Evolutionary conservation across 2,888 invertebrate genomes (phyloP).

Genomic region (Cryptocephalus moraei): DNA sequence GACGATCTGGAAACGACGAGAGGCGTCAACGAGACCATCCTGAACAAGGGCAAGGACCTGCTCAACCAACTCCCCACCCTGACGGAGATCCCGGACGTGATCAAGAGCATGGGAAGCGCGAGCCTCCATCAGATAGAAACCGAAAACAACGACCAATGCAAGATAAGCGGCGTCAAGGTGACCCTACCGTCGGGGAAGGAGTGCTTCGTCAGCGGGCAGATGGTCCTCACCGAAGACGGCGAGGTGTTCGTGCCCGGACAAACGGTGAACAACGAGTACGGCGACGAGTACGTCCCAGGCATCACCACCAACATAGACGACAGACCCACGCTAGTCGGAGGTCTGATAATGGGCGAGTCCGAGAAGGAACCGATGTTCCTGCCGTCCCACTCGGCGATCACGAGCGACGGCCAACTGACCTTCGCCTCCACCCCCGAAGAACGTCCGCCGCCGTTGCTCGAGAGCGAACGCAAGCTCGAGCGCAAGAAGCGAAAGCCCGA

Average conservation of each 20-base stretch:
- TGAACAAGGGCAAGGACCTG: slow-evolving; percentile 40
- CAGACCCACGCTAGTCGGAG: slow-evolving; percentile 62
- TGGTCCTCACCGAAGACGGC: slow-evolving; percentile 58
- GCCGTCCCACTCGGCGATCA: slow-evolving; percentile 57
- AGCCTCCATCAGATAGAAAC: slow-evolving; percentile 45
- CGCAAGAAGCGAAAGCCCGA: slow-evolving; percentile 17
- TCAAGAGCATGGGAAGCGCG: slow-evolving; percentile 51
- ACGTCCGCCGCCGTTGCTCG: slow-evolving; percentile 28
- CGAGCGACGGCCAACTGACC: slow-evolving; percentile 37
- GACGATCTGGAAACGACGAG: slow-evolving; percentile 50
- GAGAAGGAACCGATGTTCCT: slow-evolving; percentile 55
- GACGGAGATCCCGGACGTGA: slow-evolving; percentile 52
- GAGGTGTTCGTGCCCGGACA: slow-evolving; percentile 67
- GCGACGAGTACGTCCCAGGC: slow-evolving; percentile 62
- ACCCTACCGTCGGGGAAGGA: slow-evolving; percentile 55
- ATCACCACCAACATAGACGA: slow-evolving; percentile 58
- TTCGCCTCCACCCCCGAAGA: slow-evolving; percentile 34
- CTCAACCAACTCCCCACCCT: slow-evolving; percentile 50
- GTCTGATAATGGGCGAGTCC: slow-evolving; percentile 54
- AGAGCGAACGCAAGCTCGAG: slow-evolving; percentile 21
- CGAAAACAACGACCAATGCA: slow-evolving; percentile 18
- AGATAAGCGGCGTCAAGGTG: slow-evolving; percentile 32
- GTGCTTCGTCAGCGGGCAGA: slow-evolving; percentile 62
- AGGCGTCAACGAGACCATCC: slow-evolving; percentile 50
- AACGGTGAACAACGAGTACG: slow-evolving; percentile 57